Conservation (phyloP, 2,888 invertebrate genomes). For the Diadromus collaris region DNA sequence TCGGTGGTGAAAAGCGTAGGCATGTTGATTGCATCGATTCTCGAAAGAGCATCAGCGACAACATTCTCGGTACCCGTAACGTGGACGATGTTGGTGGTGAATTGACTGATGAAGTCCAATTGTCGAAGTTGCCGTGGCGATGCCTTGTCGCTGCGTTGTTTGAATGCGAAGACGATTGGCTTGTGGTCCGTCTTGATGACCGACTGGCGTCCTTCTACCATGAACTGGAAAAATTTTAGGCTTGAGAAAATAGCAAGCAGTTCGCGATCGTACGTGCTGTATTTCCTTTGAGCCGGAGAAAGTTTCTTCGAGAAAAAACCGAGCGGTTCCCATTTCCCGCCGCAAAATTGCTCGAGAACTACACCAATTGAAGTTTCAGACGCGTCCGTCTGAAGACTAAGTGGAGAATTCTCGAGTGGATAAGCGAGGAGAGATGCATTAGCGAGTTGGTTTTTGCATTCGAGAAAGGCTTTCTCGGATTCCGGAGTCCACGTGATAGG, state of each 20-base stretch:
- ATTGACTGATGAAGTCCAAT: conserved; percentile 43
- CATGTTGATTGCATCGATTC: conserved; percentile 15
- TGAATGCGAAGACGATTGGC: conserved; percentile 37
- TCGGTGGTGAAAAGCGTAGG: neutral
- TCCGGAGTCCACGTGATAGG: conserved; percentile 3
- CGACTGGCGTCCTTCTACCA: conserved; percentile 41
- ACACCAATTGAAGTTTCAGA: conserved; percentile 21
- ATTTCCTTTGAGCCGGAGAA: conserved; percentile 48
- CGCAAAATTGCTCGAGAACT: conserved; percentile 17
- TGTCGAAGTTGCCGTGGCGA: conserved; percentile 38
- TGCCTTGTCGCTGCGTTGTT: conserved; percentile 36
- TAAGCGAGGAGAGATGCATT: conserved; percentile 18
- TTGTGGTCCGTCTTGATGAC: conserved; percentile 48
- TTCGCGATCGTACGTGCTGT: conserved; percentile 45
- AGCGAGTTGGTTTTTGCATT: conserved; percentile 19
- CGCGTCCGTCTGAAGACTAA: conserved; percentile 23
- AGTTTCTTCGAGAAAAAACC: conserved; percentile 43
- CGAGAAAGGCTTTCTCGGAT: conserved; percentile 5
- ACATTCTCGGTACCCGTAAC: conserved; percentile 33
- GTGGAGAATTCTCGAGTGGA: neutral
- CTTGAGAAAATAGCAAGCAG: conserved; percentile 24
- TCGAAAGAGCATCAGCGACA: conserved; percentile 47
- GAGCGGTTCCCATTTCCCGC: conserved; percentile 5
- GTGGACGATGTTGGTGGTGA: conserved; percentile 45
- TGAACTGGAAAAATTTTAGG: conserved; percentile 33